phyloP scores from a whole-genome alignment of 2,113 vertebrate species.

The Lanius ludovicianus region DNA sequence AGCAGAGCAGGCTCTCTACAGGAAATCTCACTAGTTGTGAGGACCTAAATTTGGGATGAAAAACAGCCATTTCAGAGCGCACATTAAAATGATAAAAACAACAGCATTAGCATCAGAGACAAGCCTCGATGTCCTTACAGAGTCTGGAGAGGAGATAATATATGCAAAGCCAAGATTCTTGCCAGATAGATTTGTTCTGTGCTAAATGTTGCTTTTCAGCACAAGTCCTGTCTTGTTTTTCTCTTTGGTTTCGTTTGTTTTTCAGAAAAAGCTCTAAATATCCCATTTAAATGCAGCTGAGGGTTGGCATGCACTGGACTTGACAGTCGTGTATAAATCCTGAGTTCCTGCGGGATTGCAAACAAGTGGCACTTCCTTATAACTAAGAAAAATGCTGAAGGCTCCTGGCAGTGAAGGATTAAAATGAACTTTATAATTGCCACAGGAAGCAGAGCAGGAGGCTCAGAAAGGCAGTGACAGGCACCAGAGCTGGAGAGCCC shows the following conservation, averaged over 20 bases:
- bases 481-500: not conserved
- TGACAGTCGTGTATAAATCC: not conserved
- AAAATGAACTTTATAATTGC: conserved; percentile 24
- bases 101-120: conserved; percentile 39
- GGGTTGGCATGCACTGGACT: not conserved
- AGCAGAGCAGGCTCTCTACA: not conserved
- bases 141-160: not conserved
- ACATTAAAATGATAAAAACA: not conserved
- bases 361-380: not conserved
- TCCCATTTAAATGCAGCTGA: conserved; percentile 13
- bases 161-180: conserved; percentile 26
- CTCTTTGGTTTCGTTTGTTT: not conserved
- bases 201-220: not conserved
- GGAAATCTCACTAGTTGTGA: conserved; percentile 1
- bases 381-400: not conserved
- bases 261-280: not conserved
- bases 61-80: not conserved
- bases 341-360: not conserved
- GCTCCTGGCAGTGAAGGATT: not conserved
- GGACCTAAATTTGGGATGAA: conserved; percentile 39
- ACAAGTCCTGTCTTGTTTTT: not conserved
- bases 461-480: not conserved
- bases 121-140: conserved; percentile 5
- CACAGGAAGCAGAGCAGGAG: not conserved
- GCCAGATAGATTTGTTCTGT: not conserved